Conservation (phyloP, 2,888 invertebrate genomes). For the Conops quadrifasciatus region DNA sequence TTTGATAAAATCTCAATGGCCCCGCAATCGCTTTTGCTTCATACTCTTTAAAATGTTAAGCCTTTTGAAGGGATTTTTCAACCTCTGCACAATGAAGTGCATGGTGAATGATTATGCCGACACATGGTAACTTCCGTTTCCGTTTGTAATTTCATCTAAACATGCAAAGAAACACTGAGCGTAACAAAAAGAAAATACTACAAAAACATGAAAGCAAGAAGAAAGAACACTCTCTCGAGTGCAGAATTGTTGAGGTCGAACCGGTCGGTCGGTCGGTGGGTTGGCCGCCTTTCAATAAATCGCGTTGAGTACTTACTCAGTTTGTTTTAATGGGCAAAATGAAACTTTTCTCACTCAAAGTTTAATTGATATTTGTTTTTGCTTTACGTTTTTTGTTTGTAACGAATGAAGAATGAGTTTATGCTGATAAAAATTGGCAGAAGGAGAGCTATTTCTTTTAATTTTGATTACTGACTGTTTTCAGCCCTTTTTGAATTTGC, state of each 20-base stretch:
- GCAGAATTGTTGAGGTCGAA: no score
- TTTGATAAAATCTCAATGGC: no score
- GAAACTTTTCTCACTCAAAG: constrained; percentile 30
- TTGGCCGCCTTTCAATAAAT: constrained; percentile 1
- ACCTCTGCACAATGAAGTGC: no score
- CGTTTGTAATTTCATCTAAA: constrained; percentile 28
- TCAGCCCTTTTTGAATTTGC: constrained; percentile 37
- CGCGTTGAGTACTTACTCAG: no score
- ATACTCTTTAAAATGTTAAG: no score
- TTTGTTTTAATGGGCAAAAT: constrained; percentile 10
- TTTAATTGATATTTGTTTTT: constrained; percentile 27
- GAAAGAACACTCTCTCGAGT: neutral
- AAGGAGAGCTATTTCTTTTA: neutral
- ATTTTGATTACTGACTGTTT: neutral
- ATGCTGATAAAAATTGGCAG: neutral
- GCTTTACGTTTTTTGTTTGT: neutral
- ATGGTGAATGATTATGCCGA: neutral
- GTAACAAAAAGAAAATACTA: neutral
- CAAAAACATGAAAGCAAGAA: constrained; percentile 4
- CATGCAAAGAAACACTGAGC: constrained; percentile 34
- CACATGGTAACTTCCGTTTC: constrained; percentile 25
- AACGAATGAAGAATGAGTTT: neutral
- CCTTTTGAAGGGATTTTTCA: no score
- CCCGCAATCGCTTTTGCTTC: no score
- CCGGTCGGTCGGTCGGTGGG: no score